Conservation (phyloP, 2,113 vertebrate genomes). For the Engystomops pustulosus region DNA sequence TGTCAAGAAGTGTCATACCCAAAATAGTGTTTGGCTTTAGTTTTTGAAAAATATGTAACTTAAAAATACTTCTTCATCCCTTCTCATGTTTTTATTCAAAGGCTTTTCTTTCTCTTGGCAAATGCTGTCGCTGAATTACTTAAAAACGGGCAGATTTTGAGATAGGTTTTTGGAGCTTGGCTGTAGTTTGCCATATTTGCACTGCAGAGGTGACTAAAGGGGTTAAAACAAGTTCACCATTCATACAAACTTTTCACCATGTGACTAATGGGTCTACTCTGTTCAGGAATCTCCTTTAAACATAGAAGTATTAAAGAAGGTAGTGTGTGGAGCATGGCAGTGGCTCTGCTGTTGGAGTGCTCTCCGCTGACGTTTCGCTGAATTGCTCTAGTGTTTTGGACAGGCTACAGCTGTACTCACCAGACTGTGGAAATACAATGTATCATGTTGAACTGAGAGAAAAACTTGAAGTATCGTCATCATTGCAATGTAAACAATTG, state of each 20-base stretch:
- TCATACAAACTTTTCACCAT: neutral
- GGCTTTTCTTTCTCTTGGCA: no score
- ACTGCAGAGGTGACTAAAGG: neutral
- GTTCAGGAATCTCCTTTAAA: neutral
- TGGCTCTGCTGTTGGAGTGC: slow-evolving; percentile 1
- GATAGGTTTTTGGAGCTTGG: neutral
- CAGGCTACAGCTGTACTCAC: slow-evolving; percentile 36
- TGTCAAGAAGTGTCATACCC: no score
- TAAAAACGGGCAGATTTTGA: no score
- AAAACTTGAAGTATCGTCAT: slow-evolving; percentile 1
- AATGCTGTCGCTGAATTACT: no score
- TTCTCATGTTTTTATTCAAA: no score
- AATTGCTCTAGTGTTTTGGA: slow-evolving; percentile 50
- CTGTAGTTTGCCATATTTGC: neutral
- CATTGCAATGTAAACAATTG: neutral
- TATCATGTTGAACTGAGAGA: neutral
- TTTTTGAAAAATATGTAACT: no score
- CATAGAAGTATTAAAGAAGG: slow-evolving; percentile 36
- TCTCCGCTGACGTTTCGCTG: slow-evolving; percentile 13
- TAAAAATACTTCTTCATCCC: no score
- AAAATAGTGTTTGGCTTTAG: no score
- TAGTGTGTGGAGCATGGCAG: slow-evolving; percentile 14
- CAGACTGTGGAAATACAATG: slow-evolving; percentile 31
- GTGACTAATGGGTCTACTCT: slow-evolving; percentile 32
- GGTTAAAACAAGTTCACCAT: slow-evolving; percentile 30